Evolutionary conservation across 2,888 invertebrate species (phyloP).

Genomic region (Acrocyrtus sp.): DNA sequence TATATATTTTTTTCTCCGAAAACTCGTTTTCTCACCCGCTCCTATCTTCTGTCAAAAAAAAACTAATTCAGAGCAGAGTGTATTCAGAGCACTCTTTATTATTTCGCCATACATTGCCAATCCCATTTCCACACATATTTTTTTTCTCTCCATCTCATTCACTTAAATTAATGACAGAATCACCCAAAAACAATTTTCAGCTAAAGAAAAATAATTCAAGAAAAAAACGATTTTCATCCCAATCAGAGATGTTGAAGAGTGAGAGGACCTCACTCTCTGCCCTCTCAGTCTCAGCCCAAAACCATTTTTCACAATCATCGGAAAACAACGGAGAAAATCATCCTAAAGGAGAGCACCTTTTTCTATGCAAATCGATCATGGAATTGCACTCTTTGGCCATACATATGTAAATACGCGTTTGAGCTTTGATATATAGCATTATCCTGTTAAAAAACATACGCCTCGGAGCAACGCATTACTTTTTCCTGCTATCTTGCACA

Average conservation of each 20-base stretch:
- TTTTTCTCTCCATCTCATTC: not conserved
- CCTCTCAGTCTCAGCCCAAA: too few species aligned
- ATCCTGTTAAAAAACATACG: constrained; percentile 2
- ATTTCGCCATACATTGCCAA: constrained; percentile 3
- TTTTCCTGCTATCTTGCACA: not conserved
- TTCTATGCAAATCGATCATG: constrained; percentile 33
- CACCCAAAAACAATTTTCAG: too few species aligned
- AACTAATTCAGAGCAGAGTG: too few species aligned
- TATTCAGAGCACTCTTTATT: too few species aligned
- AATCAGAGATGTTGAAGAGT: not conserved
- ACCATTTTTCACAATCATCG: too few species aligned
- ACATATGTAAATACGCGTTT: not conserved
- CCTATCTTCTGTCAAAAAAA: not conserved
- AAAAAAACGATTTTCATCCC: too few species aligned
- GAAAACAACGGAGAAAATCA: too few species aligned
- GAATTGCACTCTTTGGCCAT: constrained; percentile 15
- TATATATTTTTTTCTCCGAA: too few species aligned
- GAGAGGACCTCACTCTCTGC: not conserved
- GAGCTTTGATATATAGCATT: not conserved
- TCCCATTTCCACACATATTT: constrained; percentile 4
- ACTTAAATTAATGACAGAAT: not conserved
- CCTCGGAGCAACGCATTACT: constrained; percentile 6
- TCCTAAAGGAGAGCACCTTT: not conserved
- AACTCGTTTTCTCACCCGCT: not conserved
- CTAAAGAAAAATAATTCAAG: too few species aligned